Conservation (phyloP, 2,113 vertebrate genomes). For the Mustela lutreola region DNA sequence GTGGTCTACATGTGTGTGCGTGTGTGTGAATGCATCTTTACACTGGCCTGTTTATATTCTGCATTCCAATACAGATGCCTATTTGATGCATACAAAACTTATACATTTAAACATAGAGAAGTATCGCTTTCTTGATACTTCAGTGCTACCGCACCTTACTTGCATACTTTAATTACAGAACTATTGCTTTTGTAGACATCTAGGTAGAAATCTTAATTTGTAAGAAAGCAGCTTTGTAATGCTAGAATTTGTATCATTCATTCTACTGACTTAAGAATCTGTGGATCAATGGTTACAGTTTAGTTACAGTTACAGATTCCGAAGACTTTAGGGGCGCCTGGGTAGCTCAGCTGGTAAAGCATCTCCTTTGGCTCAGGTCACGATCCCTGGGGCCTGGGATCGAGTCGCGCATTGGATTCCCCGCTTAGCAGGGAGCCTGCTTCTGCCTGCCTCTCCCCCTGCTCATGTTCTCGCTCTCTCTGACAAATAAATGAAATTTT, state of each 20-base stretch:
- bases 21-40: neutral
- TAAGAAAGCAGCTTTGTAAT: neutral
- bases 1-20: neutral
- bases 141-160: neutral
- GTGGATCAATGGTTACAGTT: neutral
- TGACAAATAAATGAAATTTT: too few species aligned
- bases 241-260: neutral
- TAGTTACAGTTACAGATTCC: neutral
- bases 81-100: neutral
- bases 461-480: neutral
- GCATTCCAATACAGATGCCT: neutral
- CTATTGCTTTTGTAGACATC: neutral
- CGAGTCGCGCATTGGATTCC: neutral
- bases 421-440: neutral
- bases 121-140: neutral
- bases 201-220: neutral
- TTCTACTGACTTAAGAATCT: slow-evolving; percentile 39
- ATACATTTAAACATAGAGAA: neutral
- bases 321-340: neutral
- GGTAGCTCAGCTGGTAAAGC: neutral
- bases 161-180: neutral
- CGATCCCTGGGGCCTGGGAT: neutral
- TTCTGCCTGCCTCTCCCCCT: neutral
- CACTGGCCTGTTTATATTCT: neutral
- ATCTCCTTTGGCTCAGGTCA: neutral